A percentile compares a stretch with the other conserved stretches of the same genome.
Conservation (phyloP, 2,888 invertebrate species). For the Aspidiotus rigidus region DNA sequence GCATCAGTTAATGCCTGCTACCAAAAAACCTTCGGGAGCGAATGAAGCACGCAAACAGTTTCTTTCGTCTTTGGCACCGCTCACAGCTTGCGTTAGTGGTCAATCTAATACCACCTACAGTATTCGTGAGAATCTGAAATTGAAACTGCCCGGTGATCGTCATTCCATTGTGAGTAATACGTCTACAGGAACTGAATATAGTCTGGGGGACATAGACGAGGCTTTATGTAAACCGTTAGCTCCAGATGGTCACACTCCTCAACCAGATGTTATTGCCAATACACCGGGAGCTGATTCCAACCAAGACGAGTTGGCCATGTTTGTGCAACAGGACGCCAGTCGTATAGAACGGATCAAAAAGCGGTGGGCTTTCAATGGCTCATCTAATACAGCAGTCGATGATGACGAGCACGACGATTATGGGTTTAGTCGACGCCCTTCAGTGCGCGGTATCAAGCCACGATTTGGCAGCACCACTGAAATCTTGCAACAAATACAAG, state of each 20-base stretch:
- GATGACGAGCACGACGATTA: slow-evolving; percentile 81
- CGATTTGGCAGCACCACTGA: slow-evolving; percentile 70
- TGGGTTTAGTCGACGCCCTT: slow-evolving; percentile 79
- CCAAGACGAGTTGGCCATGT: slow-evolving; percentile 65
- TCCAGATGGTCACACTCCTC: slow-evolving; percentile 35
- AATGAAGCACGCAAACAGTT: slow-evolving; percentile 67
- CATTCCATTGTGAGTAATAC: slow-evolving; percentile 35
- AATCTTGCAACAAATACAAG: slow-evolving; percentile 64
- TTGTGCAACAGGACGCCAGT: slow-evolving; percentile 74
- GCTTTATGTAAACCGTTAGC: slow-evolving; percentile 45
- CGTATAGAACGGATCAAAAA: slow-evolving; percentile 73
- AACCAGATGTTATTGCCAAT: slow-evolving; percentile 69
- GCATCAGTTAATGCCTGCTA: neutral
- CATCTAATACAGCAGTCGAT: slow-evolving; percentile 43
- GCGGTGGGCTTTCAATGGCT: slow-evolving; percentile 49
- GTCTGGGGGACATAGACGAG: slow-evolving; percentile 56
- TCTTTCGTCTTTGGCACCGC: slow-evolving; percentile 64
- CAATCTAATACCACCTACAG: slow-evolving; percentile 35
- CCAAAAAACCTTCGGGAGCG: slow-evolving; percentile 39
- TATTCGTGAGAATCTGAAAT: slow-evolving; percentile 29
- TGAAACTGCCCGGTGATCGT: slow-evolving; percentile 36
- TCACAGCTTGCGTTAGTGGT: slow-evolving; percentile 59
- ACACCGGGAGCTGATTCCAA: slow-evolving; percentile 44
- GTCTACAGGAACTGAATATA: slow-evolving; percentile 52
- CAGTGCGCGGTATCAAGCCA: slow-evolving; percentile 81